Evolutionary conservation across 2,888 invertebrate genomes (phyloP), one percentile per base, ranked within the genome.

Genomic region (Crioceris asparagi): DNA sequence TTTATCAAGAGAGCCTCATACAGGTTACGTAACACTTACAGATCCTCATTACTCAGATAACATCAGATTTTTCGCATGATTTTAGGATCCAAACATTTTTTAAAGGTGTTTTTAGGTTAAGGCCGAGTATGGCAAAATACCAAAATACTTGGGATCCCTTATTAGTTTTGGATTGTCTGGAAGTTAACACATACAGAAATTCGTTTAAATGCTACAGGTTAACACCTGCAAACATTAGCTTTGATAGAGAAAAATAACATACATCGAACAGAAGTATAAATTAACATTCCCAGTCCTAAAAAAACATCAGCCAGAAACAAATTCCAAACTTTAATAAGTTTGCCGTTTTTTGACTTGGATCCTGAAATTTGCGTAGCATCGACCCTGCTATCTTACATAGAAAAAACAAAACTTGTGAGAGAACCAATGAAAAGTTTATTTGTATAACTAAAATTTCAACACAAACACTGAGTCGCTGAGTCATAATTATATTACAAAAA

Each of bases 11-110:
- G 35, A 6, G 34, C 29, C 3, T 35, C 35, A 15, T 39, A 42
- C 30, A 36, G 41, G n/a, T 14, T 30, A 5, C n/a, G 38, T 3
- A 45, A 43, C 17, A 32, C 39, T 1, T 37, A 43, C 18, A 14
- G 38, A 19, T 39, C 38, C 2, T 35, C 43, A 16, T 14, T 45
- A 12, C 30, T 21, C 33, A 36, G 14, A 40, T 45, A 16, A 12
- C 15, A 2, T 33, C 29, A n/a, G 17, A 29, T n/a, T 5, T 44
- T 15, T 11, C 17, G 7, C 21, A 38, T 5, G 38, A 43, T 38
- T 33, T 25, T 12, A n/a, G n/a, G n/a, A n/a, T n/a, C n/a, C n/a
- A n/a, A n/a, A n/a, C n/a, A n/a, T n/a, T n/a, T n/a, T n/a, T n/a
- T n/a, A n/a, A n/a, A n/a, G n/a, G n/a, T n/a, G n/a, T n/a, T n/a